Conservation (phyloP, 2,888 invertebrate genomes). For the Timema podura region DNA sequence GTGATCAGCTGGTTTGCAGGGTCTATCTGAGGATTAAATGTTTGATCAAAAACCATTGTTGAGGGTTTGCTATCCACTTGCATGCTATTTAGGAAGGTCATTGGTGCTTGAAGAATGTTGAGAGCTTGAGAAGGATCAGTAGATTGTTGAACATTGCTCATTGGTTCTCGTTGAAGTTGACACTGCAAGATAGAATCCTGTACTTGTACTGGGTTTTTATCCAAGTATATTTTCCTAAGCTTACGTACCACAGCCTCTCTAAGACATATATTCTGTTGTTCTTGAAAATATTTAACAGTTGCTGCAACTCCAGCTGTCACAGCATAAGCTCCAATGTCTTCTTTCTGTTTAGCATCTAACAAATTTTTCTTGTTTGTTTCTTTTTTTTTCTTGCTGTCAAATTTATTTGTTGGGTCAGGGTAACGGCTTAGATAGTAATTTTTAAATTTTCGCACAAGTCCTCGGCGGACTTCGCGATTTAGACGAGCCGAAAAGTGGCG, state of each 20-base stretch:
- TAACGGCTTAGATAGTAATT: constrained; percentile 32
- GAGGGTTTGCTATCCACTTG: constrained; percentile 28
- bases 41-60: too few relatives aligned
- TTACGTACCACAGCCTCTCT: constrained; percentile 37
- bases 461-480: constrained; percentile 33
- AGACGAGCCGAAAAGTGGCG: constrained; percentile 34
- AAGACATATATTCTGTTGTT: constrained; percentile 35
- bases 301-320: constrained; percentile 31
- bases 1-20: constrained; percentile 19
- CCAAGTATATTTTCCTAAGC: constrained; percentile 35
- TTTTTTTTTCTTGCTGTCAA: neutral
- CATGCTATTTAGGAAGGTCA: constrained; percentile 31
- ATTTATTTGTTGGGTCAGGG: constrained; percentile 27
- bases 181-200: constrained; percentile 12
- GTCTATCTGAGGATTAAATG: constrained; percentile 25
- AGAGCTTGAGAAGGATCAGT: constrained; percentile 30
- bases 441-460: constrained; percentile 36
- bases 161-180: constrained; percentile 12
- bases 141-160: constrained; percentile 25
- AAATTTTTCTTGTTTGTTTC: constrained; percentile 15
- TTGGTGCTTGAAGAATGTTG: constrained; percentile 32
- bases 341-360: constrained; percentile 31
- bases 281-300: constrained; percentile 35
- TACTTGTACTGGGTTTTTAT: constrained; percentile 24
- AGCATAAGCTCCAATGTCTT: constrained; percentile 37